A percentile compares a stretch with the other conserved stretches of the same genome.
Evolutionary conservation across 1,140 invertebrate genomes (phyloP).

Genomic region (Teleopsis dalmanni): DNA sequence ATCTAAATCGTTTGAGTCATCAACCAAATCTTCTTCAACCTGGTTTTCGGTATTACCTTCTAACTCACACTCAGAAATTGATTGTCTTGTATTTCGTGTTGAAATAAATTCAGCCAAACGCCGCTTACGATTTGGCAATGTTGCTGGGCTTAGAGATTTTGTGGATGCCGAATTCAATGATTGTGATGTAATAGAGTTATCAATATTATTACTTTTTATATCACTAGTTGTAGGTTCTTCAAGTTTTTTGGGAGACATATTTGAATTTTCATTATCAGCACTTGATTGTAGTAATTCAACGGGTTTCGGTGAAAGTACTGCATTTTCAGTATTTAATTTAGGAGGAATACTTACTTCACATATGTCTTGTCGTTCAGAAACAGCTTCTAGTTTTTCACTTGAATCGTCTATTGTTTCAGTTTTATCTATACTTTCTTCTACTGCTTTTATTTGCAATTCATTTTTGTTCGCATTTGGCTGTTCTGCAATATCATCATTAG

Average conservation of each 20-base stretch:
- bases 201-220: too few relatives aligned
- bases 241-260: not conserved
- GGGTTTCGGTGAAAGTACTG: too few relatives aligned
- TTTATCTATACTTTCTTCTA: not conserved
- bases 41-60: constrained; percentile 28
- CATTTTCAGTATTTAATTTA: not conserved
- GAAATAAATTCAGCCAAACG: constrained; percentile 16
- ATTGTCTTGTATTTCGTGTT: constrained; percentile 12
- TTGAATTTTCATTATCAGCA: not conserved
- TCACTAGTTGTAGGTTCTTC: not conserved
- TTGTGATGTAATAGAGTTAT: not conserved
- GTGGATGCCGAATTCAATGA: not conserved
- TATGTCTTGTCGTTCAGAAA: not conserved
- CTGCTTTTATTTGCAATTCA: not conserved
- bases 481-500: too few relatives aligned
- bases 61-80: constrained; percentile 35
- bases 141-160: not conserved
- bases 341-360: not conserved
- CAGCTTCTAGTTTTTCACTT: not conserved
- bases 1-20: constrained; percentile 44
- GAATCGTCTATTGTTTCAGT: not conserved
- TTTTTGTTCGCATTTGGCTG: constrained; percentile 5
- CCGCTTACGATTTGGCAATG: constrained; percentile 31
- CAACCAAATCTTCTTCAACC: constrained; percentile 42
- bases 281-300: too few relatives aligned